A percentile compares a stretch with the other conserved stretches of the same genome.
phyloP scores from a whole-genome alignment of 2,797 vertebrate genomes.

The Falco naumanni region DNA sequence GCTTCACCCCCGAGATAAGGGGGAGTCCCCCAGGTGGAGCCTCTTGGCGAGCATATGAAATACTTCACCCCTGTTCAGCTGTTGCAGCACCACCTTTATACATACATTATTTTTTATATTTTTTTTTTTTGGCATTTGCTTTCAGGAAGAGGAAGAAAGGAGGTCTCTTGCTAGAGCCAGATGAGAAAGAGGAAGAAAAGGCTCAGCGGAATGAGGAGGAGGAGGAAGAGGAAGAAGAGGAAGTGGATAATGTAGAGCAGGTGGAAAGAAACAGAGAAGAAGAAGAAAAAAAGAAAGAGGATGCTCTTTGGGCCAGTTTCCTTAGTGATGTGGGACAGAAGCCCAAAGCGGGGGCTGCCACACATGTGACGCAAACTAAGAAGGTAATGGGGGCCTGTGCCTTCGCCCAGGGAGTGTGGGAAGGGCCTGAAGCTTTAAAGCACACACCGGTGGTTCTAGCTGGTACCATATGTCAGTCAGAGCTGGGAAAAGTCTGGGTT shows the following conservation, averaged over 20 bases:
- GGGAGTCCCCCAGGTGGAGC: neutral
- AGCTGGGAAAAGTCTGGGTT: neutral
- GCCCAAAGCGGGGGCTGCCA: slow-evolving; percentile 67
- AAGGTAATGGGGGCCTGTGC: neutral
- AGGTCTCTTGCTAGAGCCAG: slow-evolving; percentile 76
- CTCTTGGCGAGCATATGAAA: rapidly evolving
- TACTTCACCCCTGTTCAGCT: neutral
- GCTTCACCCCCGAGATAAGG: neutral
- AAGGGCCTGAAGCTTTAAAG: neutral
- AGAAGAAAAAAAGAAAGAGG: slow-evolving; percentile 85
- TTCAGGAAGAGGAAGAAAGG: slow-evolving; percentile 87
- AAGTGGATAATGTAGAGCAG: neutral
- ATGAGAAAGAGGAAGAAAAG: slow-evolving; percentile 65
- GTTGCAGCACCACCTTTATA: neutral
- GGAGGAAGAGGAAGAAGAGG: slow-evolving; percentile 25
- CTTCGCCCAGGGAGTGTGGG: neutral
- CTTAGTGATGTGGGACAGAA: slow-evolving; percentile 91
- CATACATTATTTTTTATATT: neutral
- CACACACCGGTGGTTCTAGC: rapidly evolving
- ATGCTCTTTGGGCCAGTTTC: slow-evolving; percentile 97
- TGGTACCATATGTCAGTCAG: neutral
- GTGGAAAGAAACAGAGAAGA: slow-evolving; percentile 54
- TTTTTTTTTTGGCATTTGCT: neutral
- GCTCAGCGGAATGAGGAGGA: slow-evolving; percentile 44
- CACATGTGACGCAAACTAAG: neutral